Conservation (phyloP, 2,113 vertebrate species). For the Cyanoliseus patagonus region DNA sequence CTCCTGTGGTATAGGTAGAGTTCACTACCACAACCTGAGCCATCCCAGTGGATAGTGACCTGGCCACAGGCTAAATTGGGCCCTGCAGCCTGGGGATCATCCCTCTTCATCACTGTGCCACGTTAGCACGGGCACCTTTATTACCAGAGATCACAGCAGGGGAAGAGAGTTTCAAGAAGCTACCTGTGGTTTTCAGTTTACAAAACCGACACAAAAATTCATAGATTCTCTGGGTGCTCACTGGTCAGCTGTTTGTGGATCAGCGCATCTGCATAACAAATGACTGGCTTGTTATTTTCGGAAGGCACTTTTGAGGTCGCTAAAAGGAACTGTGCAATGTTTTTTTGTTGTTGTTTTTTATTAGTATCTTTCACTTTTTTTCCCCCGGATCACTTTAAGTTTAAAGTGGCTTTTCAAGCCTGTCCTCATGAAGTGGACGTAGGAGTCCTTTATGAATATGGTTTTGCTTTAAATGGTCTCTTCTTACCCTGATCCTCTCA, state of each 20-base stretch:
- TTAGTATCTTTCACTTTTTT: neutral
- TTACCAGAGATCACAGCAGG: fast-evolving
- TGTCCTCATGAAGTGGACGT: neutral
- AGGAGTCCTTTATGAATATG: neutral
- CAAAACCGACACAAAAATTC: neutral
- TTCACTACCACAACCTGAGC: fast-evolving
- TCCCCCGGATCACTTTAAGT: neutral
- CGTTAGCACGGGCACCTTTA: neutral
- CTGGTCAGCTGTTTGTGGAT: slow-evolving; percentile 24
- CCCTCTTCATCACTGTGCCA: neutral
- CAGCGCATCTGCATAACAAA: neutral
- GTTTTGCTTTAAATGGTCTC: neutral
- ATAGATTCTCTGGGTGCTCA: neutral
- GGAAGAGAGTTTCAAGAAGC: neutral
- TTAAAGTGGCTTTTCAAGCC: neutral
- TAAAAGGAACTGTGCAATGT: neutral
- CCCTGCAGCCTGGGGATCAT: neutral
- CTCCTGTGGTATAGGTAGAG: neutral
- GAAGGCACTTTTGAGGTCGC: slow-evolving; percentile 24
- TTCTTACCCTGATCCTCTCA: slow-evolving; percentile 12
- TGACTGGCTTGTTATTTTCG: neutral
- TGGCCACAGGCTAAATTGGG: fast-evolving
- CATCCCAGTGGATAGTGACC: neutral
- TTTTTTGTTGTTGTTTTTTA: neutral
- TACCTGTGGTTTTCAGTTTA: slow-evolving; percentile 12